A percentile compares a stretch with the other conserved stretches of the same genome.
Conservation (phyloP, 2,113 vertebrate genomes). For the Taxidea taxus region DNA sequence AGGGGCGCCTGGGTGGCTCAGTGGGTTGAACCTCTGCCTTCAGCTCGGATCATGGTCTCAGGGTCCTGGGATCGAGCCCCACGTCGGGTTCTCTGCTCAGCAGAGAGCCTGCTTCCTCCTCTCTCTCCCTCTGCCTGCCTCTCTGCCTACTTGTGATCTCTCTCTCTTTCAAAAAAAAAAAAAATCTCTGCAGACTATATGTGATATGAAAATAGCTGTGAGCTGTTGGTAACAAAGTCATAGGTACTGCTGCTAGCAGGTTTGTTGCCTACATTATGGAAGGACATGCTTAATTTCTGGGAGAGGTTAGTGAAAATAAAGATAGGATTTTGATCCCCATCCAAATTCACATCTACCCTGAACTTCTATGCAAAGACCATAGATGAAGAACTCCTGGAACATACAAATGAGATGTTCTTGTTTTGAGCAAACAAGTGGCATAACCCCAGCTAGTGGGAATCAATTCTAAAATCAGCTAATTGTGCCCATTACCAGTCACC, state of each 20-base stretch:
- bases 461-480: neutral
- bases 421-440: neutral
- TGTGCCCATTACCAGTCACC: neutral
- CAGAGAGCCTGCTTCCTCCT: too few relatives aligned
- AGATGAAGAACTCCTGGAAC: neutral
- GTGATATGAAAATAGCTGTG: neutral
- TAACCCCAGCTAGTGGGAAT: neutral
- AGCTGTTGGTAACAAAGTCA: neutral
- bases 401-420: neutral
- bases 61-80: too few relatives aligned
- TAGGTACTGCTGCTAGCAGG: neutral
- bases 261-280: neutral
- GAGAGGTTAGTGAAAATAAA: constrained; percentile 22
- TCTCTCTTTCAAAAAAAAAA: too few relatives aligned
- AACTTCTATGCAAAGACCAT: neutral
- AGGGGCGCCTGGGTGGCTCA: too few relatives aligned
- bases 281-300: neutral
- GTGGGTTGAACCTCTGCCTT: too few relatives aligned
- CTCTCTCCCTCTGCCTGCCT: too few relatives aligned
- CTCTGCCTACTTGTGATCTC: too few relatives aligned
- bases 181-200: neutral
- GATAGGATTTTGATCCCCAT: neutral
- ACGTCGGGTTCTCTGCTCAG: too few relatives aligned
- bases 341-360: neutral
- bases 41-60: too few relatives aligned